phyloP scores from a whole-genome alignment of 2,113 vertebrate genomes.

The Raja brachyura region DNA sequence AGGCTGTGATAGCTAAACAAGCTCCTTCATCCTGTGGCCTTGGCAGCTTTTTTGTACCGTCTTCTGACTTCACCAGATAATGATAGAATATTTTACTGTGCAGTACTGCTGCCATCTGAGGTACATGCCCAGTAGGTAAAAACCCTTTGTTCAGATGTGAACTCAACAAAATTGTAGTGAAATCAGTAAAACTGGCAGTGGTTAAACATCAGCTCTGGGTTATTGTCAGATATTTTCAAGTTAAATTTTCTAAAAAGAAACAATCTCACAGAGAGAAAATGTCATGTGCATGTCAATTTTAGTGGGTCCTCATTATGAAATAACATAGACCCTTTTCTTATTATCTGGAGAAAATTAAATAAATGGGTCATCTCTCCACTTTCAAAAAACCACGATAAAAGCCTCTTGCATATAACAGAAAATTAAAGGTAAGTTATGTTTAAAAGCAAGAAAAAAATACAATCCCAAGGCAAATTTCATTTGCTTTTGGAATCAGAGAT shows the following conservation, averaged over 20 bases:
- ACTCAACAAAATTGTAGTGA: not conserved
- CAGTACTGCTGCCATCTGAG: not conserved
- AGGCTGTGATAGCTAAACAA: not conserved
- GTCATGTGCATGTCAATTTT: not conserved
- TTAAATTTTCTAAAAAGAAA: not conserved
- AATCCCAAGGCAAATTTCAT: constrained; percentile 10
- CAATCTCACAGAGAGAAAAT: not conserved
- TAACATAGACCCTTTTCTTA: not conserved
- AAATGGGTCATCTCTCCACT: not conserved
- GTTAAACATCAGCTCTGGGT: not conserved
- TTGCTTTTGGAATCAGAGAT: constrained; percentile 4
- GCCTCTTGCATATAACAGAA: no score
- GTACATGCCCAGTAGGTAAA: not conserved
- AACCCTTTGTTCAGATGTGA: not conserved
- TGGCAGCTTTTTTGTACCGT: not conserved
- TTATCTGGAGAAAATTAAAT: not conserved
- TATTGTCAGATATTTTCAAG: not conserved
- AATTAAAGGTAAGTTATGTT: not conserved
- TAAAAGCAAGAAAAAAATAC: constrained; percentile 14
- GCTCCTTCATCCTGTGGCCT: not conserved
- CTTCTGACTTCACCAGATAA: not conserved
- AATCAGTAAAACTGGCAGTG: not conserved
- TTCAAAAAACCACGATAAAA: not conserved
- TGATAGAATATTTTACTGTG: not conserved
- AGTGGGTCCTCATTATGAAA: not conserved